Base-by-base conservation (phyloP, 1,140 invertebrate species). In the Hetaerina americana region DNA sequence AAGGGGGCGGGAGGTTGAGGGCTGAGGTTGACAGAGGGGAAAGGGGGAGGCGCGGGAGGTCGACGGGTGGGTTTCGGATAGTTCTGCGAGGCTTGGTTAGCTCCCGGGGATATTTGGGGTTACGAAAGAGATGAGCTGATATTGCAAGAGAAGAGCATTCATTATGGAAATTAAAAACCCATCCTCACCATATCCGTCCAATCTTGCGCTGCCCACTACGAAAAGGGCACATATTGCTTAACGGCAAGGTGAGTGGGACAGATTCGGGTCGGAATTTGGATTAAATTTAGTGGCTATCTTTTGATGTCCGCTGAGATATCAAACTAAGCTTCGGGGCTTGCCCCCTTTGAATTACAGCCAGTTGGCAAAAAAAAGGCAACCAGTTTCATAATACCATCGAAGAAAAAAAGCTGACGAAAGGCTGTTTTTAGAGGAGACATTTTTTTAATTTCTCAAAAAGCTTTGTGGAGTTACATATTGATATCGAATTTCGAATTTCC, bases 281-380 rank as follows among this genome's bases (percentile, higher is more conserved):
- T 57, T 57, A 57, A 57, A 57, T 57, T 57, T 57, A 57, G 40
- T n/a, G n/a, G n/a, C n/a, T n/a, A 57, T 57, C 40, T 57, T 57
- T 57, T 57, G 40, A 57, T 57, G 40, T 57, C 40, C 40, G 40
- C 15, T 57, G n/a, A n/a, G n/a, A n/a, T n/a, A n/a, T n/a, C n/a
- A n/a, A n/a, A n/a, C n/a, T n/a, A n/a, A n/a, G n/a, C n/a, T n/a
- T n/a, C n/a, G n/a, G n/a, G n/a, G n/a, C n/a, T n/a, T n/a, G n/a
- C n/a, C n/a, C n/a, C n/a, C n/a, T n/a, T n/a, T n/a, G n/a, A n/a
- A n/a, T n/a, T n/a, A n/a, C n/a, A n/a, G n/a, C n/a, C n/a, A n/a
- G n/a, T n/a, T n/a, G n/a, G n/a, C n/a, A n/a, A n/a, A n/a, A n/a
- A n/a, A n/a, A n/a, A n/a, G n/a, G n/a, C n/a, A n/a, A n/a, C n/a